These are phyloP conservation scores for Momotus momota DNA, from an alignment of 2,797 vertebrate species.

Conservation along the genomic window DNA sequence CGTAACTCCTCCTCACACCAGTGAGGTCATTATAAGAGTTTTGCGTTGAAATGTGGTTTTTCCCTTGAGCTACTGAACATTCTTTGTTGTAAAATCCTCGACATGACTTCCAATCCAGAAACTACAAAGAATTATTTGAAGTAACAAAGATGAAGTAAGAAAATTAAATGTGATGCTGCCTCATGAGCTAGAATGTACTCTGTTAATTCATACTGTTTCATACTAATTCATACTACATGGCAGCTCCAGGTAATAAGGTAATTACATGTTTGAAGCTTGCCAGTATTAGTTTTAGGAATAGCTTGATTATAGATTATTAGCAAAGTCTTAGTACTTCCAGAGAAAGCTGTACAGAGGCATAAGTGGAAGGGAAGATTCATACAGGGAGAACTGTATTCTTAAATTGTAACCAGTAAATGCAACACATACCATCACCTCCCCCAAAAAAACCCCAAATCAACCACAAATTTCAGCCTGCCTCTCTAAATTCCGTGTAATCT, in stretches of 20 bases:
- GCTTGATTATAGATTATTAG: background rate
- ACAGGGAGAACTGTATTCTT: background rate
- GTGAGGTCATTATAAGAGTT: background rate
- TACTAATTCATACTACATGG: background rate
- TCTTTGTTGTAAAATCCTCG: background rate
- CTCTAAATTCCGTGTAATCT: background rate
- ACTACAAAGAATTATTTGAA: background rate
- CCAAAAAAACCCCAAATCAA: background rate
- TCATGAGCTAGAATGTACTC: background rate
- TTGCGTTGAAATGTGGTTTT: background rate
- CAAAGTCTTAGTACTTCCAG: background rate
- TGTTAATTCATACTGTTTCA: background rate
- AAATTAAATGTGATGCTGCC: background rate
- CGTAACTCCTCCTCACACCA: background rate
- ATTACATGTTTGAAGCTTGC: background rate
- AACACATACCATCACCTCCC: background rate
- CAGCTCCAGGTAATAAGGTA: background rate
- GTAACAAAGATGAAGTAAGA: background rate
- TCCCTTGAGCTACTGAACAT: background rate
- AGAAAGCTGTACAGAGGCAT: accelerated
- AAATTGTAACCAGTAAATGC: background rate
- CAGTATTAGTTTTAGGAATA: background rate
- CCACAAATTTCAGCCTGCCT: background rate
- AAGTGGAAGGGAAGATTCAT: background rate
- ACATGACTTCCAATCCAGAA: background rate